Percentiles rank a stretch among this genome's conserved stretches.
Evolutionary conservation across 2,888 invertebrate genomes (phyloP).

Genomic region (Luperina testacea): DNA sequence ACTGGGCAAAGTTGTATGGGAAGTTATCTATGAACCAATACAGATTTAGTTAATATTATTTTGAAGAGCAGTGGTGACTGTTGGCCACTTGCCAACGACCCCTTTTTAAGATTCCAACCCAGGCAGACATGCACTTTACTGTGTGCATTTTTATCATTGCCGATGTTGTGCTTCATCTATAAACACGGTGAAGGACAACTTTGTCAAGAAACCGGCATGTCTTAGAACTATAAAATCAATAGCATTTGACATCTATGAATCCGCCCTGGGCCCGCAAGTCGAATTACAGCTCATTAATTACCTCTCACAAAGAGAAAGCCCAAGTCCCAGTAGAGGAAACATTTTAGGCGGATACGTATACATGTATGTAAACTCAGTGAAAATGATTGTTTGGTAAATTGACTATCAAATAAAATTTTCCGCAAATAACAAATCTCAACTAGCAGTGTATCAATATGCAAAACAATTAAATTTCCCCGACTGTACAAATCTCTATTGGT

Average conservation of each 20-base stretch:
- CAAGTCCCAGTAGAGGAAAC: not conserved
- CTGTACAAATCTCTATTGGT: slow-evolving; percentile 28
- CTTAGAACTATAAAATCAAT: not conserved
- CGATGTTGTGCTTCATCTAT: not conserved
- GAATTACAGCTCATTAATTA: not conserved
- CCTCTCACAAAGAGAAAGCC: not conserved
- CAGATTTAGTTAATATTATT: slow-evolving; percentile 1
- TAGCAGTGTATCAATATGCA: not conserved
- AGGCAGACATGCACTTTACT: not conserved
- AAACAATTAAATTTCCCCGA: not conserved
- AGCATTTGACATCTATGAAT: not conserved
- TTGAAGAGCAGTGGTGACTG: not conserved
- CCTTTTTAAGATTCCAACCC: not conserved
- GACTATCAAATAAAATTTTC: not conserved
- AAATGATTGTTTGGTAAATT: not conserved
- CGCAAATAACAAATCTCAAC: not conserved
- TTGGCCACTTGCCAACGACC: not conserved
- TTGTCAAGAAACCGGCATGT: not conserved
- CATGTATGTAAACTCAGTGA: not conserved
- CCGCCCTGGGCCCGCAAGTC: not conserved
- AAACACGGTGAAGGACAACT: not conserved
- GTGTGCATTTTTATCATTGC: not conserved
- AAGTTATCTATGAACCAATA: slow-evolving; percentile 47
- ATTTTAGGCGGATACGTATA: not conserved
- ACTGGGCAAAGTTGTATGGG: slow-evolving; percentile 51